Evolutionary conservation across 2,113 vertebrate species (phyloP).

Genomic region (Steatornis caripensis): DNA sequence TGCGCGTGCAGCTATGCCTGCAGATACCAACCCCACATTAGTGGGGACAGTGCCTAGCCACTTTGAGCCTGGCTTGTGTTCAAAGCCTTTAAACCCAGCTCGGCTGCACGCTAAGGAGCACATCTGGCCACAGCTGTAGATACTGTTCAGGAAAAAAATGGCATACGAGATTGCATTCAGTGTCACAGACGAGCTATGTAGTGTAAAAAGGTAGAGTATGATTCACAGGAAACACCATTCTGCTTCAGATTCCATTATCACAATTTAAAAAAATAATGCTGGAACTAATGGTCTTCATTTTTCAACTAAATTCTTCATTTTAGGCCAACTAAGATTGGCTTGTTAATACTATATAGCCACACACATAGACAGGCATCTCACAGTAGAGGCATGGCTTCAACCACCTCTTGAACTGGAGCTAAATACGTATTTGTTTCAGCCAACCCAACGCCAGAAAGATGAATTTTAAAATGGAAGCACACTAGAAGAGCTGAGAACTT

Average conservation of each 20-base stretch:
- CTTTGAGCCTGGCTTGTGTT: background rate
- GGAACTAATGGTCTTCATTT: background rate
- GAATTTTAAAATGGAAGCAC: background rate
- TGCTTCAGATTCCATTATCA: background rate
- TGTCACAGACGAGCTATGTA: background rate
- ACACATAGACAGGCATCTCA: background rate
- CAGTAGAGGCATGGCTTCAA: background rate
- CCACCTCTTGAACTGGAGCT: background rate
- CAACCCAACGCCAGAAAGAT: background rate
- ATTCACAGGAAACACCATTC: background rate
- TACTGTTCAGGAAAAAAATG: background rate
- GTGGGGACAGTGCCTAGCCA: background rate
- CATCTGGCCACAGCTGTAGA: conserved; percentile 37
- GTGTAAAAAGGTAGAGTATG: background rate
- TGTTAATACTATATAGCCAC: background rate
- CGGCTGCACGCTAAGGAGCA: background rate
- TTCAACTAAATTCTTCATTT: background rate
- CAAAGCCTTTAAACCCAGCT: background rate
- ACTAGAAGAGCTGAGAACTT: background rate
- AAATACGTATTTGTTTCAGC: background rate
- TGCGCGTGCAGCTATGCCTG: background rate
- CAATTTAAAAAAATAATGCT: background rate
- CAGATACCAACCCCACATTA: background rate
- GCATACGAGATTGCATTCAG: background rate
- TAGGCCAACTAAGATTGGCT: background rate